Percentiles rank a stretch among this genome's conserved stretches.
These are phyloP conservation scores for Apodemia zela DNA, from an alignment of 2,888 invertebrate genomes.

Conservation along the genomic window DNA sequence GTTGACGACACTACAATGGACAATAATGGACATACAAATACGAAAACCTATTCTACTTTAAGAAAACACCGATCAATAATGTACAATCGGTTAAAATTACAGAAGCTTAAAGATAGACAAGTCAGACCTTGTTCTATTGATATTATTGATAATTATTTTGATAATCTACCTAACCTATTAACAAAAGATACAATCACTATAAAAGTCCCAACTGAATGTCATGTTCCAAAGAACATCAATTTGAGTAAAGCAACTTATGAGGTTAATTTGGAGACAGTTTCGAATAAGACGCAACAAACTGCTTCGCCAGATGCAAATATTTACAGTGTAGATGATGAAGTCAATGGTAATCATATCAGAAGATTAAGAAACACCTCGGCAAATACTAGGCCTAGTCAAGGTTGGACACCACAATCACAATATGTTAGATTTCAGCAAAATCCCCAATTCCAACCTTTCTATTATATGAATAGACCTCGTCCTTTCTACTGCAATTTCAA, in stretches of 20 bases:
- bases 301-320: constrained; percentile 33
- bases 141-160: constrained; percentile 41
- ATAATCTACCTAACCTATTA: constrained; percentile 50
- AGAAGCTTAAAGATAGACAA: constrained; percentile 42
- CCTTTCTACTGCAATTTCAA: constrained; percentile 44
- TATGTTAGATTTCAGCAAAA: constrained; percentile 33
- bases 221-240: constrained; percentile 52
- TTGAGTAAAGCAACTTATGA: constrained; percentile 51
- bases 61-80: constrained; percentile 10
- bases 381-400: constrained; percentile 30
- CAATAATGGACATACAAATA: not conserved
- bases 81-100: constrained; percentile 37
- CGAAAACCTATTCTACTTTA: not conserved
- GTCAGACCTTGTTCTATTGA: constrained; percentile 36
- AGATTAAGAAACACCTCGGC: constrained; percentile 39
- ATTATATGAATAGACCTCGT: constrained; percentile 43
- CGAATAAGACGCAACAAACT: constrained; percentile 34
- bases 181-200: constrained; percentile 44
- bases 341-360: constrained; percentile 45
- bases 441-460: constrained; percentile 25
- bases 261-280: constrained; percentile 47
- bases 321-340: constrained; percentile 48
- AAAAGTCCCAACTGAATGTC: constrained; percentile 47
- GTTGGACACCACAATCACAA: constrained; percentile 31
- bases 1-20: not conserved